A percentile compares a stretch with the other conserved stretches of the same genome.
phyloP scores from a whole-genome alignment of 2,113 vertebrate species.

The Catharus minimus region DNA sequence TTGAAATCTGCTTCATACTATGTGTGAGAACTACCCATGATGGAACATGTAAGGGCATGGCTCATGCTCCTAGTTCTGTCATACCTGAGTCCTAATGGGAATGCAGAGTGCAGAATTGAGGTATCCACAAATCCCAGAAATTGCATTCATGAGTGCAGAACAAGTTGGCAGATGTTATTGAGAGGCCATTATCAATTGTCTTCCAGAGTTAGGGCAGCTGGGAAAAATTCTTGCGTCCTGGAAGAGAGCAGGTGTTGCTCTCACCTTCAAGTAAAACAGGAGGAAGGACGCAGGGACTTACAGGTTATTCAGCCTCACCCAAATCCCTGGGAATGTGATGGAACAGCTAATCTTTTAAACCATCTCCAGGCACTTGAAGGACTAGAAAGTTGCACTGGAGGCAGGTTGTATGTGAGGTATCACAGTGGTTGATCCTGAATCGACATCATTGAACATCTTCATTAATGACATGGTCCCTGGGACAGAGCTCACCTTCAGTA shows the following conservation, averaged over 20 bases:
- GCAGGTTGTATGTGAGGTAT: not conserved
- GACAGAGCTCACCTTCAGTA: not conserved
- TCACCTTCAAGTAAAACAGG: not conserved
- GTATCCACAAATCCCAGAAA: no score
- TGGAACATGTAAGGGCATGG: not conserved
- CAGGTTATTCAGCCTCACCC: not conserved
- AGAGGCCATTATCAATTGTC: not conserved
- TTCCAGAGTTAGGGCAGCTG: not conserved
- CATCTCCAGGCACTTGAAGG: not conserved
- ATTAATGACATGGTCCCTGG: not conserved
- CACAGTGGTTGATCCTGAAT: not conserved
- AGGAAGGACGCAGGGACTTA: not conserved
- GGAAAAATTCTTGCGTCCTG: not conserved
- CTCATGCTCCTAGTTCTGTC: not conserved
- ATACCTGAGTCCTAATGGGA: not conserved
- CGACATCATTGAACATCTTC: not conserved
- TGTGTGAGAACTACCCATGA: not conserved
- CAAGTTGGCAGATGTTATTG: not conserved
- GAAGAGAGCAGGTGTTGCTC: not conserved
- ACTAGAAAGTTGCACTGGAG: not conserved
- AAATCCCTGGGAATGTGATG: not conserved
- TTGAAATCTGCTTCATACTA: not conserved
- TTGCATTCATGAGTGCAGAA: rapidly evolving
- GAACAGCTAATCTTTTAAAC: not conserved
- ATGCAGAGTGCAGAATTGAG: no score